Percentiles rank a stretch among this genome's conserved stretches.
phyloP scores from a whole-genome alignment of 2,888 invertebrate genomes.

The Tineola bisselliella region DNA sequence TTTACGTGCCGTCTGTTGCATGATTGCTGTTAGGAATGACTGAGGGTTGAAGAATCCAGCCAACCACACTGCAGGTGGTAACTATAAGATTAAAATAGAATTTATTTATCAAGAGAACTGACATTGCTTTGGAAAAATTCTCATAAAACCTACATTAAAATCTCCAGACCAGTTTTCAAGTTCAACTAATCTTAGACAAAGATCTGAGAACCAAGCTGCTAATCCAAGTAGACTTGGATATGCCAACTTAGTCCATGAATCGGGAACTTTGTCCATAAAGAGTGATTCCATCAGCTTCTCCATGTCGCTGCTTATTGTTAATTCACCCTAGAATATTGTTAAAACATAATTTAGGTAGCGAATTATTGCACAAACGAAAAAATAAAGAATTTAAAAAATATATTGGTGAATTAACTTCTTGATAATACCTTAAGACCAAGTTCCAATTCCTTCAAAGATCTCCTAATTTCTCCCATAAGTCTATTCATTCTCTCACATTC shows the following conservation, averaged over 20 bases:
- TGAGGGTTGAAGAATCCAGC: conserved; percentile 97
- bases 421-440: conserved; percentile 90
- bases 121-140: too few relatives aligned
- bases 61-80: conserved; percentile 91
- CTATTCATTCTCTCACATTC: conserved; percentile 96
- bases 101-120: not conserved
- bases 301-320: conserved; percentile 94
- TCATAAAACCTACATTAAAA: conserved; percentile 73
- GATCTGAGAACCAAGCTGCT: conserved; percentile 88
- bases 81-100: conserved; percentile 33
- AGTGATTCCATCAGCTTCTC: conserved; percentile 84
- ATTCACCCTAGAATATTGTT: conserved; percentile 74
- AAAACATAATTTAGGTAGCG: too few relatives aligned
- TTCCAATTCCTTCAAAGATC: conserved; percentile 86
- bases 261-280: conserved; percentile 92
- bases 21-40: conserved; percentile 94
- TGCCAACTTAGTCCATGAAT: conserved; percentile 84
- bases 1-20: conserved; percentile 96
- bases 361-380: too few relatives aligned
- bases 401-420: too few relatives aligned
- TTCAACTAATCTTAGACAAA: conserved; percentile 80
- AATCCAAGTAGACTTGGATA: conserved; percentile 89
- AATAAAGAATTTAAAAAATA: not conserved
- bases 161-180: conserved; percentile 90
- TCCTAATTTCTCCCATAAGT: conserved; percentile 81